A percentile compares a stretch with the other conserved stretches of the same genome.
These are phyloP conservation scores for Tupiocoris notatus DNA, from an alignment of 2,888 invertebrate genomes.

Conservation along the genomic window DNA sequence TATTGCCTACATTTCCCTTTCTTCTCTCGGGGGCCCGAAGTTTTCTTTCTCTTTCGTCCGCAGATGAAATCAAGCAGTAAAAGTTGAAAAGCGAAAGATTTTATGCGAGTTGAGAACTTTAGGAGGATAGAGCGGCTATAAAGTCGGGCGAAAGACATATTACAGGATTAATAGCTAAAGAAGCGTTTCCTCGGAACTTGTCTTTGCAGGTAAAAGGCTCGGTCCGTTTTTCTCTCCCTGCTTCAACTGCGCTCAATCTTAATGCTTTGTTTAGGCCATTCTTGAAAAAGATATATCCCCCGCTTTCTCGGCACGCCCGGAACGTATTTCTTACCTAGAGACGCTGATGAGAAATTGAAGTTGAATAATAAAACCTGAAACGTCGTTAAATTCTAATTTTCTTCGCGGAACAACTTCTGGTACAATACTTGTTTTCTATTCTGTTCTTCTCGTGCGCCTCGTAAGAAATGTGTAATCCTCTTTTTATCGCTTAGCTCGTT, in stretches of 20 bases:
- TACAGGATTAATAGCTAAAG: slow-evolving; percentile 38
- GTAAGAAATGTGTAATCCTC: not conserved
- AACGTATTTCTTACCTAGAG: not conserved
- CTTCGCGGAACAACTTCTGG: not conserved
- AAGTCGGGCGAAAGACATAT: slow-evolving; percentile 39
- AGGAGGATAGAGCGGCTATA: slow-evolving; percentile 20
- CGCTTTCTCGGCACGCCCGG: not conserved
- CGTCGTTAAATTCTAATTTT: slow-evolving; percentile 27
- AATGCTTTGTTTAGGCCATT: slow-evolving; percentile 34
- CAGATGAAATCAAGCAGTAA: slow-evolving; percentile 41
- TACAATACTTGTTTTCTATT: not conserved
- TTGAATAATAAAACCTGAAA: slow-evolving; percentile 22
- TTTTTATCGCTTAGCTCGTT: not conserved
- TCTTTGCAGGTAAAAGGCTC: slow-evolving; percentile 33
- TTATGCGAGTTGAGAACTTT: slow-evolving; percentile 35
- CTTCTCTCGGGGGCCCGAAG: not conserved
- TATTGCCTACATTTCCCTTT: slow-evolving; percentile 28
- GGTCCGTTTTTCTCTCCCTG: not conserved
- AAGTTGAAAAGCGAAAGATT: slow-evolving; percentile 41
- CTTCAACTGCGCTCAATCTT: slow-evolving; percentile 24
- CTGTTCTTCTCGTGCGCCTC: not conserved
- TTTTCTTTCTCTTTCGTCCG: slow-evolving; percentile 18
- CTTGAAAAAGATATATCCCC: slow-evolving; percentile 16
- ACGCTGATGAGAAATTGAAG: slow-evolving; percentile 28
- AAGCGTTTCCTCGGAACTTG: slow-evolving; percentile 30